phyloP scores from a whole-genome alignment of 2,113 vertebrate species.

The Neolamprologus hecqui region DNA sequence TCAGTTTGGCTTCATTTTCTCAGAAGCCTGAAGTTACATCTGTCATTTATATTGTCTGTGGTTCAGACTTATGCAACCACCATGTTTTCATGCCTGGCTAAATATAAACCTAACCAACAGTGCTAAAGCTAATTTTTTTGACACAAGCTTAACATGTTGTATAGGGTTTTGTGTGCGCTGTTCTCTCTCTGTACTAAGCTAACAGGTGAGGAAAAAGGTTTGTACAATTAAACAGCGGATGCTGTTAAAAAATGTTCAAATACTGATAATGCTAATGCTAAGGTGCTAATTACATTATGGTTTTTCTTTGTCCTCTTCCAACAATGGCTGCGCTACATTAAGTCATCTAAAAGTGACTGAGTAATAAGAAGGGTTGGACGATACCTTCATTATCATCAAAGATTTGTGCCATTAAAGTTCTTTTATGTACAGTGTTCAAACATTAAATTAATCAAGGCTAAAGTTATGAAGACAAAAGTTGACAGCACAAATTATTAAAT shows the following conservation, averaged over 20 bases:
- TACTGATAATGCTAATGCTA: background rate
- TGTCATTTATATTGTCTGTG: background rate
- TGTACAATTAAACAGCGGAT: background rate
- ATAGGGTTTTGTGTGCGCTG: background rate
- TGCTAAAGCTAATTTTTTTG: background rate
- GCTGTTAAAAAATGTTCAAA: background rate
- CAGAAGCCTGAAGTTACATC: background rate
- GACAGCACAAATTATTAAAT: background rate
- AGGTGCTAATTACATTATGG: background rate
- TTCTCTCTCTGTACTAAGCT: background rate
- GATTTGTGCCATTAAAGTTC: background rate
- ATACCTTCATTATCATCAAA: background rate
- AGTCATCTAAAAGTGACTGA: background rate
- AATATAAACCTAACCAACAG: background rate
- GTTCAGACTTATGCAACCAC: background rate
- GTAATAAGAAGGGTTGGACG: background rate
- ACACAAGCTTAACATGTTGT: background rate
- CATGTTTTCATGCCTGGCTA: background rate
- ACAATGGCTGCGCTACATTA: background rate
- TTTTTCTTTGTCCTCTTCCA: background rate
- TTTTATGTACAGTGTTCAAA: background rate
- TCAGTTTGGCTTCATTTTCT: background rate
- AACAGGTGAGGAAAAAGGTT: background rate
- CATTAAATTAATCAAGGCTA: background rate
- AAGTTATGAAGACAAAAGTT: background rate